Conservation (phyloP, 2,888 invertebrate species). For the Mamestra brassicae region DNA sequence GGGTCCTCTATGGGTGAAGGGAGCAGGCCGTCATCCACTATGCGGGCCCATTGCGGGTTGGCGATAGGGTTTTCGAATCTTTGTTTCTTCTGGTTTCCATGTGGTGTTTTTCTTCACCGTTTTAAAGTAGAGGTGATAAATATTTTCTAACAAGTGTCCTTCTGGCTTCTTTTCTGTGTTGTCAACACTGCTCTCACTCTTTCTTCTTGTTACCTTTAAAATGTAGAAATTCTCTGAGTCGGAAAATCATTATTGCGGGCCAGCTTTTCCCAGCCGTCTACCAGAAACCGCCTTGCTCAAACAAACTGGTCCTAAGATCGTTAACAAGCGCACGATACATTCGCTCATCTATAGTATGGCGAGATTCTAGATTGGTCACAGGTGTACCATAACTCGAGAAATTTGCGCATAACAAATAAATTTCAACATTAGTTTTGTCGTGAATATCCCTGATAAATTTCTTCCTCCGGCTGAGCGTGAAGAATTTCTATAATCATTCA, state of each 20-base stretch:
- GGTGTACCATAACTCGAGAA: conserved; percentile 45
- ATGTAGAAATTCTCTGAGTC: conserved; percentile 37
- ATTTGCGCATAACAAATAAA: conserved; percentile 22
- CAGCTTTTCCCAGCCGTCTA: conserved; percentile 38
- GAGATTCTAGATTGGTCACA: conserved; percentile 48
- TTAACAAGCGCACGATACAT: conserved; percentile 52
- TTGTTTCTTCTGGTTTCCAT: background rate
- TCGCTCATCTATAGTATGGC: conserved; percentile 46
- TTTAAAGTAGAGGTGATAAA: background rate
- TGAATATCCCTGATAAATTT: conserved; percentile 29
- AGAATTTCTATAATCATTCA: conserved; percentile 45
- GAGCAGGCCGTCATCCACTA: background rate
- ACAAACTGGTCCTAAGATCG: conserved; percentile 54
- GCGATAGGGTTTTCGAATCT: background rate
- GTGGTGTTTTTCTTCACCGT: background rate
- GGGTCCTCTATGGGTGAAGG: background rate
- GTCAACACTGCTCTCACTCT: background rate
- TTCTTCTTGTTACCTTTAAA: conserved; percentile 2
- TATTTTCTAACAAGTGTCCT: background rate
- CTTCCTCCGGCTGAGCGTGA: conserved; percentile 29
- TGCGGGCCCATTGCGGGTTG: too few species aligned
- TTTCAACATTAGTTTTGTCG: conserved; percentile 19
- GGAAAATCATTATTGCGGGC: conserved; percentile 37
- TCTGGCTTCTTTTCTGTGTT: background rate
- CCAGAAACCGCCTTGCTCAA: conserved; percentile 44